Conservation (phyloP, 2,113 vertebrate genomes). For the Bucco capensis region DNA sequence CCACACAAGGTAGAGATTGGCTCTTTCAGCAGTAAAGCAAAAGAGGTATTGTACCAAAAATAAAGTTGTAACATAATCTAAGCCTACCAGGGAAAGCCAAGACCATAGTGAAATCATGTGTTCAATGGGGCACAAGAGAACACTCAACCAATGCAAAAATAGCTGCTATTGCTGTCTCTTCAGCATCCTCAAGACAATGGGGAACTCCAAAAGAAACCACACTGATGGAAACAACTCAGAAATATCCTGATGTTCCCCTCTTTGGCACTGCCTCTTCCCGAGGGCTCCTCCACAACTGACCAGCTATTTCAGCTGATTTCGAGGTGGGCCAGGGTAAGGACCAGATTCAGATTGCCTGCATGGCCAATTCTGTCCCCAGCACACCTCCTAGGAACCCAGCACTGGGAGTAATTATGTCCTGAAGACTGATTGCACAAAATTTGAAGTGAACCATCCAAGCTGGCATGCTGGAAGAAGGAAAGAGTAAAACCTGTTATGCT, state of each 20-base stretch:
- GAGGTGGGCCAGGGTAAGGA: not conserved
- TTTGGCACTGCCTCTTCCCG: not conserved
- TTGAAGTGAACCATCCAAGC: not conserved
- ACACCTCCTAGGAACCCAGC: not conserved
- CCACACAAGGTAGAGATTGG: not conserved
- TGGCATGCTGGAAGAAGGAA: not conserved
- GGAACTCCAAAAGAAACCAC: not conserved
- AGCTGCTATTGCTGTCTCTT: not conserved
- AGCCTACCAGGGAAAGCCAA: slow-evolving; percentile 8
- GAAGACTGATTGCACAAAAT: not conserved
- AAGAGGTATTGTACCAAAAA: not conserved
- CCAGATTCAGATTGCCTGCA: not conserved
- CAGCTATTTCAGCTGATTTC: not conserved
- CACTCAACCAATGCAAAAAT: not conserved
- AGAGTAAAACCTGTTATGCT: not conserved
- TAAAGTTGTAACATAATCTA: not conserved
- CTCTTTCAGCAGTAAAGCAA: not conserved
- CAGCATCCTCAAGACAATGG: not conserved
- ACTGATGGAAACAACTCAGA: not conserved
- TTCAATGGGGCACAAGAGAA: not conserved
- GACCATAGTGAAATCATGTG: not conserved
- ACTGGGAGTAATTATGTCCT: fast-evolving
- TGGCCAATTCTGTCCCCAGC: not conserved
- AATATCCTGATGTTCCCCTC: not conserved
- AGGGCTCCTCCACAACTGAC: not conserved